Percentiles rank a stretch among this genome's conserved stretches.
Conservation (phyloP, 92 coral and sea anemone species). For the Bergia sp. region DNA sequence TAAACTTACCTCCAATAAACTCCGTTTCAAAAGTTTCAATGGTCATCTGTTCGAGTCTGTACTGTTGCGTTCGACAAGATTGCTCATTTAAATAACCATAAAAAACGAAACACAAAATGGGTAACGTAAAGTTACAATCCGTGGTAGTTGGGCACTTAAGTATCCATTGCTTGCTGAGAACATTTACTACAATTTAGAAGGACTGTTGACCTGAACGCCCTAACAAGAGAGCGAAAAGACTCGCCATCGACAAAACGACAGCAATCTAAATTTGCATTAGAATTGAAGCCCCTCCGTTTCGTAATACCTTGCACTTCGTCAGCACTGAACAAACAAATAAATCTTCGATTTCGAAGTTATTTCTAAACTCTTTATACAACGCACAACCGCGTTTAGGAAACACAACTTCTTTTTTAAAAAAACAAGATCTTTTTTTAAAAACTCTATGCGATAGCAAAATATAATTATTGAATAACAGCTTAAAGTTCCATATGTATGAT, state of each 20-base stretch:
- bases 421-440: too few relatives aligned
- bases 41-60: background rate
- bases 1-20: background rate
- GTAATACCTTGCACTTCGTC: background rate
- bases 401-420: background rate
- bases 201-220: background rate
- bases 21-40: background rate
- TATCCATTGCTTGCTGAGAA: background rate
- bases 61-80: background rate
- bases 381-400: background rate
- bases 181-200: background rate
- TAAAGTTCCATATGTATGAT: background rate
- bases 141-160: background rate
- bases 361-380: background rate
- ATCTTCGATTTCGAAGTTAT: conserved; percentile 17
- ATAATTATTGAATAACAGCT: too few relatives aligned
- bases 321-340: conserved; percentile 24
- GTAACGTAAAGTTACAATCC: background rate
- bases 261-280: conserved; percentile 25
- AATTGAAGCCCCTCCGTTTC: background rate
- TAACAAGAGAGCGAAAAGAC: background rate
- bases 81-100: background rate
- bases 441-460: background rate
- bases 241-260: background rate
- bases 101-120: background rate